These are phyloP conservation scores for Cyrtonyx montezumae DNA, from an alignment of 2,113 vertebrate species.

Conservation along the genomic window DNA sequence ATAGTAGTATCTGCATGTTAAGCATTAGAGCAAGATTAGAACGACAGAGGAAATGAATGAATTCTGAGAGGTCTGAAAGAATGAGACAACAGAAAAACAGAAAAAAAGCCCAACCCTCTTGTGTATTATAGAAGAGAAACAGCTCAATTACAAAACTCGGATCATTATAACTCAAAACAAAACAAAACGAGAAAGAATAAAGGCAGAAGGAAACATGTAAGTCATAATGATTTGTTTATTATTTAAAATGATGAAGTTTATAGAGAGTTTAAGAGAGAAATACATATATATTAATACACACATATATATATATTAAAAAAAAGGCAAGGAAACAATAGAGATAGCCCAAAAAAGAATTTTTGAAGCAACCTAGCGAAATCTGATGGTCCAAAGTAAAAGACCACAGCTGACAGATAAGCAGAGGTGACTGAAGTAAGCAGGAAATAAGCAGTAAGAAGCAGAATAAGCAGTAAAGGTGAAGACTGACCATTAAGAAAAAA, in stretches of 20 bases:
- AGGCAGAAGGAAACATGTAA: neutral
- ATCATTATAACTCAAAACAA: neutral
- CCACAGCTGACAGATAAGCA: neutral
- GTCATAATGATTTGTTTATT: neutral
- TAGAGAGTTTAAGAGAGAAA: neutral
- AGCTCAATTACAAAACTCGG: neutral
- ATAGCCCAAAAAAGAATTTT: neutral
- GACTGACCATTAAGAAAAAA: neutral
- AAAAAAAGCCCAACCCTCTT: neutral
- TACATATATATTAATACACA: neutral
- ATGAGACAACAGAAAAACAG: neutral
- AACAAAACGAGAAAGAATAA: neutral
- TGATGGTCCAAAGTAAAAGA: neutral
- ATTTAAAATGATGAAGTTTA: neutral
- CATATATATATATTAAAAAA: neutral
- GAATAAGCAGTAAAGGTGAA: neutral
- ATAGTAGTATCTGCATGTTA: neutral
- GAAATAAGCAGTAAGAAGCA: neutral
- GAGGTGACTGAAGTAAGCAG: neutral
- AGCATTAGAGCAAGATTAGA: neutral
- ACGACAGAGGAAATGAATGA: neutral
- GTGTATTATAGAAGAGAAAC: neutral
- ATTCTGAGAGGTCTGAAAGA: neutral
- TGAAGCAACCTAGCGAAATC: neutral
- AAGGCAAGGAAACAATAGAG: neutral